Conservation (phyloP, 2,888 invertebrate species). For the Pseudolycoriella hygida region DNA sequence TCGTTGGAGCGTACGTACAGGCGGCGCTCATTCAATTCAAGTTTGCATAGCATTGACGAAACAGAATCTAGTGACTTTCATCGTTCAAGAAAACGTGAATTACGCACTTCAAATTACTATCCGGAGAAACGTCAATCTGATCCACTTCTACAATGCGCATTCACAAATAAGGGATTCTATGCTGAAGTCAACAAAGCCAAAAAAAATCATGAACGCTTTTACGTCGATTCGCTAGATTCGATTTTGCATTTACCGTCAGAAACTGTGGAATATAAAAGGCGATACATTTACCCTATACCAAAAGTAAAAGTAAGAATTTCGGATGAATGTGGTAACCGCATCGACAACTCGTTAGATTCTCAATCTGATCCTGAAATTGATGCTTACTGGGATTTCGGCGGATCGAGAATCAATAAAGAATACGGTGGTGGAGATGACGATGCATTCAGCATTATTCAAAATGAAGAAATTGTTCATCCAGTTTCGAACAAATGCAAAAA, state of each 20-base stretch:
- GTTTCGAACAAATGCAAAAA: constrained; percentile 5
- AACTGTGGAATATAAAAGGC: too few relatives aligned
- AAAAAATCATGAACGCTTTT: too few relatives aligned
- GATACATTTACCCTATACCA: constrained; percentile 10
- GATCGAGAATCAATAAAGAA: too few relatives aligned
- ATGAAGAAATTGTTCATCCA: background rate
- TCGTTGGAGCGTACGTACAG: too few relatives aligned
- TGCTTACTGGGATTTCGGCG: background rate
- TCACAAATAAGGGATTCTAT: constrained; percentile 8
- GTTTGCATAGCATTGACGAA: background rate
- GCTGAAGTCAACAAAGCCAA: too few relatives aligned
- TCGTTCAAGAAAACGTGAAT: background rate
- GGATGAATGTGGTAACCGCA: constrained; percentile 14
- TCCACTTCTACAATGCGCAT: constrained; percentile 8
- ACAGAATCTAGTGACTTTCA: background rate
- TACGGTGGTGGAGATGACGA: too few relatives aligned
- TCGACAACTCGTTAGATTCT: constrained; percentile 14
- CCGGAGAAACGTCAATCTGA: constrained; percentile 6
- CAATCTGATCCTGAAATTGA: background rate
- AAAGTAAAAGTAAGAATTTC: constrained; percentile 12
- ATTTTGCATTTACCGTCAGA: too few relatives aligned
- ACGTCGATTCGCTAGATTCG: too few relatives aligned
- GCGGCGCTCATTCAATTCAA: too few relatives aligned
- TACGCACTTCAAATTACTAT: background rate
- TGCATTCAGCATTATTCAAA: too few relatives aligned